Percentiles rank a stretch among this genome's conserved stretches.
Evolutionary conservation across 1,140 invertebrate species (phyloP).

Genomic region (Papilio dardanus): DNA sequence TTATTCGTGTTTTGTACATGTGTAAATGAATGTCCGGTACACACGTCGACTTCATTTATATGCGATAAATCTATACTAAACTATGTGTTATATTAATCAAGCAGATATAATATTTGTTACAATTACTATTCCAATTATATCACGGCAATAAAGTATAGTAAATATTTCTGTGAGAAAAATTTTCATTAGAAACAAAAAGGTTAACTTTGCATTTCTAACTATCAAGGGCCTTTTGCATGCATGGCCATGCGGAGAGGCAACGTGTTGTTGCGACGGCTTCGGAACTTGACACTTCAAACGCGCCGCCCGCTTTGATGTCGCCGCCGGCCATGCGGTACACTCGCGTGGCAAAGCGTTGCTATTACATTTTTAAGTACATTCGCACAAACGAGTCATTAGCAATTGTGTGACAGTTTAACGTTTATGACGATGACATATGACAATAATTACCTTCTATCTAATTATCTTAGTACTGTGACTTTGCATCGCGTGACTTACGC

Average conservation of each 20-base stretch:
- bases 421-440: constrained; percentile 20
- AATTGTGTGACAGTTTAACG: constrained; percentile 29
- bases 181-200: neutral
- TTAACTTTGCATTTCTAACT: constrained; percentile 24
- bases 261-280: constrained; percentile 29
- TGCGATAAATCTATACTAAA: constrained; percentile 2
- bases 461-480: constrained; percentile 15
- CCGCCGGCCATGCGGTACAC: constrained; percentile 46
- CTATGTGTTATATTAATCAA: neutral
- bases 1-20: constrained; percentile 20
- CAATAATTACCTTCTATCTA: constrained; percentile 21
- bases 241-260: neutral
- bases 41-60: neutral
- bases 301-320: constrained; percentile 57
- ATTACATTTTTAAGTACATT: constrained; percentile 38
- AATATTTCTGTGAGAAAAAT: no score
- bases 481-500: neutral
- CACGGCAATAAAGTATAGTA: no score
- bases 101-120: neutral
- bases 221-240: constrained; percentile 26
- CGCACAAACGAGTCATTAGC: constrained; percentile 20
- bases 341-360: constrained; percentile 30
- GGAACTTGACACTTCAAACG: constrained; percentile 48
- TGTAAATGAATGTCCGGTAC: neutral
- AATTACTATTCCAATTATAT: no score